Evolutionary conservation across 2,888 invertebrate genomes (phyloP), one percentile per base, ranked within the genome.

Genomic region (Poecilobothrus nobilitatus): DNA sequence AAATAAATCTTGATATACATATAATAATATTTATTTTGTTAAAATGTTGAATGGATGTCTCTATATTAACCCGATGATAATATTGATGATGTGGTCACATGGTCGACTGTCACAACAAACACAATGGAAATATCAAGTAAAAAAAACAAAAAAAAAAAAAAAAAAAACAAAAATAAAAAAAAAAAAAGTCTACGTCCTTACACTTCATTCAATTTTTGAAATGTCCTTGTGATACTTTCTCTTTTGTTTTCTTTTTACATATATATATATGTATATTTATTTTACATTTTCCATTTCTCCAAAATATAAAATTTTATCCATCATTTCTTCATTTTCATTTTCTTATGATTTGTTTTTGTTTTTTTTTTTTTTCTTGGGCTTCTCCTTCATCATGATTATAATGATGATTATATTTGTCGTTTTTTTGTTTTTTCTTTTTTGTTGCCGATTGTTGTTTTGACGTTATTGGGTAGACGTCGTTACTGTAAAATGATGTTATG

Each of bases 61-160:
- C 53, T 53, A 15, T 53, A 53, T 53, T 27, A 53, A 53, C 53
- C 53, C 53, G n/a, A 53, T 53, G n/a, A 53, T 53, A 6, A 53
- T 53, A 18, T n/a, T 53, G 53, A 53, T 53, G 53, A 53, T 53
- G 53, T 53, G 53, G 53, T 53, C 53, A 53, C 53, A 53, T 53
- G 53, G 53, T 53, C 53, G 53, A 12, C 53, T 12, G 15, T 41
- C 41, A n/a, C n/a, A 41, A 41, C 41, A 41, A 53, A 53, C 15
- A 53, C 15, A 53, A 53, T 53, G 53, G 15, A 15, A 53, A 53
- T 53, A 53, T 12, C 41, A 41, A 41, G 9, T n/a, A n/a, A n/a
- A 44, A 44, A 44, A 12, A 44, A 44, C 2, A 44, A 44, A 15
- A 9, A 12, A 44, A 44, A 44, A 44, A 5, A 34, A 34, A 34